Evolutionary conservation across 2,888 invertebrate species (phyloP).

Genomic region (Amblyteles armatorius): DNA sequence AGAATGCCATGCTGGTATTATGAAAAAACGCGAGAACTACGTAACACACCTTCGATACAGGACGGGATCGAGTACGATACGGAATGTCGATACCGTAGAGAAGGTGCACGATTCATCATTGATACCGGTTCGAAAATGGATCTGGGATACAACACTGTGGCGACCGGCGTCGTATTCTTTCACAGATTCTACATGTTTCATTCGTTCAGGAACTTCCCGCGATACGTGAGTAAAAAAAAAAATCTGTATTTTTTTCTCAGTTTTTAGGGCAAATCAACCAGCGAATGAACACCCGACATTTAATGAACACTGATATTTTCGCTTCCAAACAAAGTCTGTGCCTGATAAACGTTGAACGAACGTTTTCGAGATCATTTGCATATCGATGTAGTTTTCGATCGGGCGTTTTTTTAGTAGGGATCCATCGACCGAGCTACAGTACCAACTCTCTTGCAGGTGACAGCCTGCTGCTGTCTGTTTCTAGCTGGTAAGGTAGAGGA

Average conservation of each 20-base stretch:
- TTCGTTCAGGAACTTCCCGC: constrained; percentile 97
- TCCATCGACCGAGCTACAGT: background rate
- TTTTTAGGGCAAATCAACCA: no score
- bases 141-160: constrained; percentile 97
- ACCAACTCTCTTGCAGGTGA: constrained; percentile 86
- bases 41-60: constrained; percentile 95
- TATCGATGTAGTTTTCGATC: background rate
- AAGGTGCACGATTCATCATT: constrained; percentile 98
- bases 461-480: constrained; percentile 98
- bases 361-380: no score
- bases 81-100: constrained; percentile 96
- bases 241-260: no score
- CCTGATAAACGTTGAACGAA: no score
- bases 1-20: constrained; percentile 99
- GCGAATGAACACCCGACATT: no score
- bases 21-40: constrained; percentile 93
- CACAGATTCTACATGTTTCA: constrained; percentile 99
- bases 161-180: constrained; percentile 99
- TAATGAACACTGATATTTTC: no score
- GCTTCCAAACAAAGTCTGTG: no score
- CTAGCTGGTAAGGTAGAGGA: constrained; percentile 99
- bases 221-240: constrained; percentile 89
- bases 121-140: constrained; percentile 97
- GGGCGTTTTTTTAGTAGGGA: no score
- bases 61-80: constrained; percentile 95